A percentile compares a stretch with the other conserved stretches of the same genome.
Conservation (phyloP, 2,113 vertebrate genomes). For the Calidris pugnax region DNA sequence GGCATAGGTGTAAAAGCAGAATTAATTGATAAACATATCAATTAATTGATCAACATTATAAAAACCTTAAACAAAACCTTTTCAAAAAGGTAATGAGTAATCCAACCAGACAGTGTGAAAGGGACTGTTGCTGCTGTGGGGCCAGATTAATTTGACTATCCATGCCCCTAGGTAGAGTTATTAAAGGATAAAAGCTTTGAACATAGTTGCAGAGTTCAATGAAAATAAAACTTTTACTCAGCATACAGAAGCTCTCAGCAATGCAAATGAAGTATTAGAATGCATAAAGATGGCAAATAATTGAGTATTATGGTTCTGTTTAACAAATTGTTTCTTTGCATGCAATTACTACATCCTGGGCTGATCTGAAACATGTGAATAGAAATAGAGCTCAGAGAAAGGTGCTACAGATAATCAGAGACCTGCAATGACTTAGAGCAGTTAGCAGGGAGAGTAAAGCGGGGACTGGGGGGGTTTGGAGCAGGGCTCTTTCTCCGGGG, state of each 20-base stretch:
- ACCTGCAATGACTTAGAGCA: neutral
- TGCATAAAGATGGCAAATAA: neutral
- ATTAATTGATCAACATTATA: constrained; percentile 2
- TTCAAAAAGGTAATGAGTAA: neutral
- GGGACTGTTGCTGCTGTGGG: neutral
- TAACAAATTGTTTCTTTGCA: constrained; percentile 6
- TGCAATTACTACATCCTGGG: neutral
- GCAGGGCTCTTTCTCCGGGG: neutral
- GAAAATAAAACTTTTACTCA: neutral
- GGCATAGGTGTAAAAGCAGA: neutral
- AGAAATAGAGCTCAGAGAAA: neutral
- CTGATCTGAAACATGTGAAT: neutral
- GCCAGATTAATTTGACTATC: neutral
- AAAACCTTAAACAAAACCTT: constrained; percentile 6
- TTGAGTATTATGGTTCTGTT: neutral
- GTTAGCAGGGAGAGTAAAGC: neutral
- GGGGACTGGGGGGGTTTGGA: neutral
- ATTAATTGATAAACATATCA: neutral
- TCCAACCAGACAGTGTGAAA: neutral
- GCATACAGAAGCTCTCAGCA: neutral
- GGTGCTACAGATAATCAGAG: neutral
- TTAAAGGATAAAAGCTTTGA: neutral
- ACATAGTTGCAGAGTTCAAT: neutral
- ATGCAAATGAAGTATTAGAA: constrained; percentile 2
- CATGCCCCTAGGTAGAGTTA: neutral